Conservation (phyloP, 2,888 invertebrate genomes). For the Chesias legatella region DNA sequence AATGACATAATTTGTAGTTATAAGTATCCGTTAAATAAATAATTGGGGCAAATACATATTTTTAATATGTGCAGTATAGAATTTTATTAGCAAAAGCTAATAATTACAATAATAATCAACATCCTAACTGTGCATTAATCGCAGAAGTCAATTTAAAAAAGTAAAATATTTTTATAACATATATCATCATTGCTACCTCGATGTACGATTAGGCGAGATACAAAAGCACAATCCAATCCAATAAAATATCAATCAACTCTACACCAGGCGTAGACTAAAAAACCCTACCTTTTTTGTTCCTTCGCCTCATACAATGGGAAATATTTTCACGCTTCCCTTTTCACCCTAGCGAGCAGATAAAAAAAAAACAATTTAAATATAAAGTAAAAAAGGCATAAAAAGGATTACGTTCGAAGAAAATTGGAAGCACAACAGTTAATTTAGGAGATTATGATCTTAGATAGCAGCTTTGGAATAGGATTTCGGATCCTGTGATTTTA, state of each 20-base stretch:
- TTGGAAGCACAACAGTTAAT: slow-evolving; percentile 36
- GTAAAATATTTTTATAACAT: too few species aligned
- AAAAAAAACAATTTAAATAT: slow-evolving; percentile 44
- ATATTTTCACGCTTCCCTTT: slow-evolving; percentile 54
- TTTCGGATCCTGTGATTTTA: slow-evolving; percentile 7
- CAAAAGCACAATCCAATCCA: slow-evolving; percentile 12
- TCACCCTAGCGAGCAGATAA: slow-evolving; percentile 39
- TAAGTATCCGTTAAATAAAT: too few species aligned
- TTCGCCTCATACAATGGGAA: slow-evolving; percentile 14
- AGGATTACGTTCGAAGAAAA: slow-evolving; percentile 31
- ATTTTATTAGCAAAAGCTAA: too few species aligned
- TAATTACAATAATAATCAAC: too few species aligned
- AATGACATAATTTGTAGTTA: too few species aligned
- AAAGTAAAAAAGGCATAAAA: slow-evolving; percentile 25
- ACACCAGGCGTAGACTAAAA: background rate
- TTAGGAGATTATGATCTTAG: slow-evolving; percentile 37
- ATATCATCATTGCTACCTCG: too few species aligned
- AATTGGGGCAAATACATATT: too few species aligned
- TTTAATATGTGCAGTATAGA: too few species aligned
- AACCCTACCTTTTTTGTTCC: slow-evolving; percentile 4
- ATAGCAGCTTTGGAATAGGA: slow-evolving; percentile 23
- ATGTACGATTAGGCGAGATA: background rate
- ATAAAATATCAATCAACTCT: slow-evolving; percentile 17
- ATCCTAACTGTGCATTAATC: too few species aligned
- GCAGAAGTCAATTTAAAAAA: too few species aligned